Percentiles rank a stretch among this genome's conserved stretches.
Evolutionary conservation across 1,140 invertebrate genomes (phyloP).

Genomic region (Agraylea sexmaculata): DNA sequence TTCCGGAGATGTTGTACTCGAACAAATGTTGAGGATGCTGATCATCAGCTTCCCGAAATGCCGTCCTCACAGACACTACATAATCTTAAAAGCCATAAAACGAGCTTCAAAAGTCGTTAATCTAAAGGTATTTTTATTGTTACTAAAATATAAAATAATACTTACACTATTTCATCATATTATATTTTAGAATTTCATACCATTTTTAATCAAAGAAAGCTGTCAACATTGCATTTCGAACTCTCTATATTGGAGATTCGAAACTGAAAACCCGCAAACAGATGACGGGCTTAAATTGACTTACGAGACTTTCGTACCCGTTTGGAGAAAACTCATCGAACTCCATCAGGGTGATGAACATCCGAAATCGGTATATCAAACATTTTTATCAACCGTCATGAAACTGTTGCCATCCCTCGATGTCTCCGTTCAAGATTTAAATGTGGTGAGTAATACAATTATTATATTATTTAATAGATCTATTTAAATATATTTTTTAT

Average conservation of each 20-base stretch:
- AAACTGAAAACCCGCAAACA: neutral
- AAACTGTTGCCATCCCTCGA: slow-evolving; percentile 15
- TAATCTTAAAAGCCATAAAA: slow-evolving; percentile 13
- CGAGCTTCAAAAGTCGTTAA: slow-evolving; percentile 12
- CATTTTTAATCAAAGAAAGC: slow-evolving; percentile 14
- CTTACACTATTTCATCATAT: neutral
- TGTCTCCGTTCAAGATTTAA: slow-evolving; percentile 2
- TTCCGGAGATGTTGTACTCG: slow-evolving; percentile 6
- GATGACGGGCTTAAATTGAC: neutral
- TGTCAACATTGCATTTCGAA: slow-evolving; percentile 14
- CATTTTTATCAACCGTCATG: slow-evolving; percentile 10
- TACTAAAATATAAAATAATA: slow-evolving; percentile 1
- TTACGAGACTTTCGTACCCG: slow-evolving; percentile 15
- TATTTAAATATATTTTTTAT: neutral
- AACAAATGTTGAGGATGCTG: slow-evolving; percentile 10
- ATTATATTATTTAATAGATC: neutral
- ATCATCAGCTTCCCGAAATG: slow-evolving; percentile 16
- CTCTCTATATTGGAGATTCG: slow-evolving; percentile 8
- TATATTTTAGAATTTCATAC: slow-evolving; percentile 10
- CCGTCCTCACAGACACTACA: slow-evolving; percentile 11
- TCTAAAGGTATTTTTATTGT: slow-evolving; percentile 13
- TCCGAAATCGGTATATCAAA: slow-evolving; percentile 4
- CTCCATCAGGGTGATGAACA: neutral
- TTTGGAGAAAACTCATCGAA: slow-evolving; percentile 15
- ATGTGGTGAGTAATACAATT: neutral